Conservation (phyloP, 1,140 invertebrate species). For the Araneus ventricosus region DNA sequence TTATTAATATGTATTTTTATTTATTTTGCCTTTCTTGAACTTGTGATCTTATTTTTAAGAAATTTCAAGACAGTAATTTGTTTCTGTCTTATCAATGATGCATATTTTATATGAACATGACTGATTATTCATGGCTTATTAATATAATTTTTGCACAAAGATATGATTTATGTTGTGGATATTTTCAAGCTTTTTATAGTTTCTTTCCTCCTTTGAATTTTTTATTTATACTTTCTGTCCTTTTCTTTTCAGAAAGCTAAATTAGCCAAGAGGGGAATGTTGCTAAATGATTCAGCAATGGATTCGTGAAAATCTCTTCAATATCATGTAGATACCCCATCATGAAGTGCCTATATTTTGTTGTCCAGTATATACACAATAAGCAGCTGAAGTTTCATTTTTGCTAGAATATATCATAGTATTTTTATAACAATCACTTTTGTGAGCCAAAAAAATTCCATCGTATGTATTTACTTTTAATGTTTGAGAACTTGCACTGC, state of each 20-base stretch:
- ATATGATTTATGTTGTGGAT: too few species aligned
- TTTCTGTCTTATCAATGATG: too few species aligned
- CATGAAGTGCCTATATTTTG: constrained; percentile 68
- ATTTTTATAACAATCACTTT: constrained; percentile 48
- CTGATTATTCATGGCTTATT: too few species aligned
- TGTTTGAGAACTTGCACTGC: not conserved
- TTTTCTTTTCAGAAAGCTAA: constrained; percentile 79
- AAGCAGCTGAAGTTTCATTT: constrained; percentile 51
- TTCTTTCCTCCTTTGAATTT: too few species aligned
- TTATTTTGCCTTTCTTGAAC: too few species aligned
- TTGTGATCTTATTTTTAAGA: too few species aligned
- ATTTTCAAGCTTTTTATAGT: too few species aligned
- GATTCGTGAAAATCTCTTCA: constrained; percentile 40
- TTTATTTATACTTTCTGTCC: not conserved
- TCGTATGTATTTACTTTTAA: constrained; percentile 31
- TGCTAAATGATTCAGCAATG: constrained; percentile 57
- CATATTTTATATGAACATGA: too few species aligned
- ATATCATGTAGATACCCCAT: constrained; percentile 61
- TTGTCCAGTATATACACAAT: constrained; percentile 33
- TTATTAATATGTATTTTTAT: too few species aligned
- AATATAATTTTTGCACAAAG: too few species aligned
- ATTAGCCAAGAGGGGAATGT: constrained; percentile 75
- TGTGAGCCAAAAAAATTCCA: constrained; percentile 4
- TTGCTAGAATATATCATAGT: constrained; percentile 55
- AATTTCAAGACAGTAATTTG: too few species aligned